Conservation (phyloP, 2,113 vertebrate genomes). For the Notarius quadriscutis region DNA sequence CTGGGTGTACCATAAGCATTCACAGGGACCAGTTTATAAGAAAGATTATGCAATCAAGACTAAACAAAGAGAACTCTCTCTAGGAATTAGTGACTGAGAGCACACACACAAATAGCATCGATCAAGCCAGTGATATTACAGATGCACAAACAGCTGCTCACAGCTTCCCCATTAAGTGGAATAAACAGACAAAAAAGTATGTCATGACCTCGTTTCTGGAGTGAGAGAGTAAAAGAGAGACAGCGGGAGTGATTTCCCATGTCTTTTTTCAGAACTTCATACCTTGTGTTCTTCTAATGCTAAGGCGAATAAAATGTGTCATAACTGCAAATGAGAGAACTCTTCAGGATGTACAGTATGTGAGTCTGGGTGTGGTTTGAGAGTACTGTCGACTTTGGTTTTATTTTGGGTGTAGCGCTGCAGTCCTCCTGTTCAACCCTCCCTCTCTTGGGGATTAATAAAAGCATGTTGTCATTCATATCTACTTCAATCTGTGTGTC, state of each 20-base stretch:
- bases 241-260: not conserved
- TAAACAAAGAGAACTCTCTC: slow-evolving; percentile 1
- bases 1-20: not conserved
- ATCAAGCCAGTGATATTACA: slow-evolving; percentile 26
- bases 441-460: slow-evolving; percentile 18
- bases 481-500: slow-evolving; percentile 41
- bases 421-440: slow-evolving; percentile 1
- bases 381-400: not conserved
- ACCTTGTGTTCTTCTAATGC: not conserved
- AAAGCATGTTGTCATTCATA: slow-evolving; percentile 36
- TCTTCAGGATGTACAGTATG: not conserved
- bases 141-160: slow-evolving; percentile 16
- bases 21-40: not conserved
- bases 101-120: slow-evolving; percentile 5
- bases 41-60: not conserved
- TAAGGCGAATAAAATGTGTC: not conserved
- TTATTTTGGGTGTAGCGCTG: slow-evolving; percentile 2
- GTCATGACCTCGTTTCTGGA: slow-evolving; percentile 31
- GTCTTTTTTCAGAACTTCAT: slow-evolving; percentile 32
- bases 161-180: not conserved
- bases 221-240: slow-evolving; percentile 19
- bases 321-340: not conserved
- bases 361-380: not conserved
- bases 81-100: not conserved
- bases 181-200: slow-evolving; percentile 26